phyloP scores from a whole-genome alignment of 2,113 vertebrate species.

The Helogale parvula region DNA sequence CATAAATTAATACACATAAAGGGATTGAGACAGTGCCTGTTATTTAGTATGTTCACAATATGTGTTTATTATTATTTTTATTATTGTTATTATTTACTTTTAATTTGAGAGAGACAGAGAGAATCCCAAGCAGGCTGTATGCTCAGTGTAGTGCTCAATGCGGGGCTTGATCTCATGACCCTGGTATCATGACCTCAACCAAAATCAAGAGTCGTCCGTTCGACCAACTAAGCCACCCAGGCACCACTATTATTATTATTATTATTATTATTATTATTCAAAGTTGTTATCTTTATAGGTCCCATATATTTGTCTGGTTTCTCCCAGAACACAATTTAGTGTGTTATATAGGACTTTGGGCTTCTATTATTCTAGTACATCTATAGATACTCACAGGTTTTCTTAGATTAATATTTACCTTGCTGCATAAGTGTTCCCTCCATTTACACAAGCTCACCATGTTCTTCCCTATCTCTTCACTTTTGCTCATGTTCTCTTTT shows the following conservation, averaged over 20 bases:
- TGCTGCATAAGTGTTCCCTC: neutral
- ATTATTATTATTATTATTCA: neutral
- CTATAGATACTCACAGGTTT: neutral
- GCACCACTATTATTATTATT: neutral
- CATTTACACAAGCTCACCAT: neutral
- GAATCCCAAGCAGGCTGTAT: too few relatives aligned
- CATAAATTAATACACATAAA: neutral
- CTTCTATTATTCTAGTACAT: neutral
- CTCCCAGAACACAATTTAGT: neutral
- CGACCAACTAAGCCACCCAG: too few relatives aligned
- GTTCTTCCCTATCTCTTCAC: neutral
- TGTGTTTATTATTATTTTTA: neutral
- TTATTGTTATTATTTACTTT: too few relatives aligned
- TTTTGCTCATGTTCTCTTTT: neutral
- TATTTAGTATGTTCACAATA: neutral
- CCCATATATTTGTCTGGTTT: conserved; percentile 13
- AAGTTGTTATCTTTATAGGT: neutral
- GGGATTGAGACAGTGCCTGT: neutral
- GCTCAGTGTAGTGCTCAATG: too few relatives aligned
- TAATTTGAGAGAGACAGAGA: too few relatives aligned
- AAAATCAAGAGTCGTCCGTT: too few relatives aligned
- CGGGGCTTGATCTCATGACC: too few relatives aligned
- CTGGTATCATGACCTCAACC: too few relatives aligned
- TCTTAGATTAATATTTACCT: neutral
- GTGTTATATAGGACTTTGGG: neutral